phyloP scores from a whole-genome alignment of 2,113 vertebrate genomes.

The Malurus elegans region DNA sequence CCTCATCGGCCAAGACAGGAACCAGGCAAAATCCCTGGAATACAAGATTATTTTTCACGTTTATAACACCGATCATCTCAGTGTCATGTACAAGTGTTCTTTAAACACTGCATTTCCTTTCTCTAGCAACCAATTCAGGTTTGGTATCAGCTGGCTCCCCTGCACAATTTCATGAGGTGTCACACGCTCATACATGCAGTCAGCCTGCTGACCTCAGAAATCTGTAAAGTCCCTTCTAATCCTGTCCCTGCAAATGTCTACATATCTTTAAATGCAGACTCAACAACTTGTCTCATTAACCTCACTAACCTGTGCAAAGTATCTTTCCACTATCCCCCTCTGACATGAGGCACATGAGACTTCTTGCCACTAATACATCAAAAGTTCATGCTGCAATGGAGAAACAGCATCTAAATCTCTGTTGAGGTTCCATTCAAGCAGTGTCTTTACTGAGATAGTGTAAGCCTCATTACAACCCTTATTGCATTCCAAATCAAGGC shows the following conservation, averaged over 20 bases:
- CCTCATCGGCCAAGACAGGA: background rate
- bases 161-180: background rate
- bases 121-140: background rate
- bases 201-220: background rate
- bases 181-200: accelerated
- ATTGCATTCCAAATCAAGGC: background rate
- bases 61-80: background rate
- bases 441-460: background rate
- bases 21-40: background rate
- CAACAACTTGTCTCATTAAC: background rate
- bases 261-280: background rate
- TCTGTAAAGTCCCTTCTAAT: background rate
- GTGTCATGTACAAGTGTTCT: background rate
- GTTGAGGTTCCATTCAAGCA: background rate
- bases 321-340: background rate
- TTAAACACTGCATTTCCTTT: background rate
- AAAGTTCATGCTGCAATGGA: background rate
- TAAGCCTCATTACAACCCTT: background rate
- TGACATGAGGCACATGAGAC: background rate
- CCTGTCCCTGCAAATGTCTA: background rate
- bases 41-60: background rate
- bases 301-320: background rate
- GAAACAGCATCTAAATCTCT: background rate
- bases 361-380: background rate
- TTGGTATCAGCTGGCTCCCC: background rate